Base-by-base conservation (phyloP, 2,113 vertebrate genomes). In the Nycticorax nycticorax region DNA sequence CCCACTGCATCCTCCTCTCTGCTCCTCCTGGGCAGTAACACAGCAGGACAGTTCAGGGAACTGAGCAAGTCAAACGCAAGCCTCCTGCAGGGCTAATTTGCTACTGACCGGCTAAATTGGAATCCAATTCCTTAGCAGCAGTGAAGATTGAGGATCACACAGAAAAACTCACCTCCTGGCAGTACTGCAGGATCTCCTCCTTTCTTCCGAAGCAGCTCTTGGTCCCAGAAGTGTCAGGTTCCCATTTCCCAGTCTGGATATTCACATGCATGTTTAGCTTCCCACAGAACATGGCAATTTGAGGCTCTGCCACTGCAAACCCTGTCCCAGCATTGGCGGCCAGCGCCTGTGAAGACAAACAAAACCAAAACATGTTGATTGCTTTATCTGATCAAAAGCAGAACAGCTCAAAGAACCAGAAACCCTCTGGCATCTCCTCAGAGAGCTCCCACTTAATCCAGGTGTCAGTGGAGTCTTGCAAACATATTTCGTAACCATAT, bases 221-320 rank as follows among this genome's bases (percentile, higher is more conserved):
- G 63, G 98, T 98, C 78, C 99, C 99, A 0, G 99, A 98, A 48
- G 99, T 98, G 97, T 99, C 99, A 5, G 99, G 98, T 48, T 99
- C 99, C 99, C 99, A 99, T 96, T 99, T 99, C 83, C 99, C 99
- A 28, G 99, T 99, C 97, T 99, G 99, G 93, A 99, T 99, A 95
- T 99, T 99, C 92, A 99, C 98, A 5, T 99, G 99, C 99, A 99
- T 99, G 96, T 99, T 99, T 74, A 99, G 98, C 96, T 99, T 99
- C 53, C 99, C 99, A 32, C 99, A 99, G 96, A 99, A 99, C 99
- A 99, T 99, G 41, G 99, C 99, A 63, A 99, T 98, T 35, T 99
- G 99, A 43, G 99, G 99, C 94, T 99, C 99, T 0, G 99, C 99
- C 71, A 99, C 99, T 0, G 99, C 99, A 94, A 99, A 99, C 7